phyloP scores from a whole-genome alignment of 2,113 vertebrate species.

The Peucedramus taeniatus region DNA sequence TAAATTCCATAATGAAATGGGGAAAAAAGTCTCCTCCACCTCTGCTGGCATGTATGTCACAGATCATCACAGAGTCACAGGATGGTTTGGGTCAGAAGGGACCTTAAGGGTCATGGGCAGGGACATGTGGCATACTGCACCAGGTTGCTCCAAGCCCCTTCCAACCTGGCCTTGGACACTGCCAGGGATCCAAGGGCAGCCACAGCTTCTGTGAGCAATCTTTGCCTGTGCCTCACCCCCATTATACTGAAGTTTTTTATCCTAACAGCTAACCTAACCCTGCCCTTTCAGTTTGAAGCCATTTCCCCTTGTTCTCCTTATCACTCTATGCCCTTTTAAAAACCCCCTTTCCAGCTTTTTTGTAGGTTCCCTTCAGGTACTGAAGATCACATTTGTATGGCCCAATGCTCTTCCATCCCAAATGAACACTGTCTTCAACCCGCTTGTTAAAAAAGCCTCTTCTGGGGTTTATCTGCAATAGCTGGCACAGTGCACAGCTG shows the following conservation, averaged over 20 bases:
- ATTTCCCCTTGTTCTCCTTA: background rate
- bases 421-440: background rate
- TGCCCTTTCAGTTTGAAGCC: background rate
- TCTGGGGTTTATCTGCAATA: background rate
- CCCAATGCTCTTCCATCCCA: background rate
- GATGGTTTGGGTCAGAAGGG: background rate
- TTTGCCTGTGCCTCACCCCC: background rate
- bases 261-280: background rate
- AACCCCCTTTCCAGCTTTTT: background rate
- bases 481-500: background rate
- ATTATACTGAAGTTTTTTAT: rapidly evolving
- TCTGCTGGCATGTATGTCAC: rapidly evolving
- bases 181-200: background rate
- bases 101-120: background rate
- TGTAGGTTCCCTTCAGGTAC: background rate
- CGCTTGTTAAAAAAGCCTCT: background rate
- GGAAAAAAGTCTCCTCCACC: background rate
- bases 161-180: background rate
- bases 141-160: background rate
- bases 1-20: background rate
- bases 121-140: background rate
- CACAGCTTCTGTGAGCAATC: background rate
- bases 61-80: background rate
- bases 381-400: background rate
- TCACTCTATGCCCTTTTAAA: background rate